Percentiles rank a stretch among this genome's conserved stretches.
These are phyloP conservation scores for Linnaemya tessellans DNA, from an alignment of 2,888 invertebrate species.

Conservation along the genomic window DNA sequence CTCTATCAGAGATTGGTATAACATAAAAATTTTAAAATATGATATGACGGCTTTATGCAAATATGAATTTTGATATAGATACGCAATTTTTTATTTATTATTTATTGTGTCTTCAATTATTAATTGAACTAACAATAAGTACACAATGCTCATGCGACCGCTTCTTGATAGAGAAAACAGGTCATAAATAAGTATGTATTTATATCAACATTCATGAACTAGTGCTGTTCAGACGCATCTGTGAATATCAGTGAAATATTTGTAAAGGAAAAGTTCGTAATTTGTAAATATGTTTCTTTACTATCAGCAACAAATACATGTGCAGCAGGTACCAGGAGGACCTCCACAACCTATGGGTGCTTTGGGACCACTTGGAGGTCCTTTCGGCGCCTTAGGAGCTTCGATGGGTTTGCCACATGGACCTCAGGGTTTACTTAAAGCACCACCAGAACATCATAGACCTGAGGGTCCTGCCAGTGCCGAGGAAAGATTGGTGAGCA, in stretches of 20 bases:
- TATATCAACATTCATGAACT: not conserved
- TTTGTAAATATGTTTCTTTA: slow-evolving; percentile 3
- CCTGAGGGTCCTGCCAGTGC: slow-evolving; percentile 84
- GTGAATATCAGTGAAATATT: not conserved
- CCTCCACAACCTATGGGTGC: slow-evolving; percentile 84
- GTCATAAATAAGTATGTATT: not conserved
- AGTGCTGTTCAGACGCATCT: not conserved
- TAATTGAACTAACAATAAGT: too few species aligned
- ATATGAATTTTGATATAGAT: not conserved
- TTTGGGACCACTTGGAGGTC: slow-evolving; percentile 83
- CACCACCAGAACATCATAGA: slow-evolving; percentile 83
- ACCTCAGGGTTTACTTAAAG: slow-evolving; percentile 83
- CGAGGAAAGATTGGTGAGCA: slow-evolving; percentile 86
- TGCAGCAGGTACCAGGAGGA: slow-evolving; percentile 89
- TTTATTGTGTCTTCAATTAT: too few species aligned
- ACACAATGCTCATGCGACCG: too few species aligned
- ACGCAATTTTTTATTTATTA: too few species aligned
- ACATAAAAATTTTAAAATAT: too few species aligned
- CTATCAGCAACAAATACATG: slow-evolving; percentile 94
- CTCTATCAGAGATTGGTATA: too few species aligned
- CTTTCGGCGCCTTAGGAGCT: slow-evolving; percentile 83
- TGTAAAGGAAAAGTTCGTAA: slow-evolving; percentile 1
- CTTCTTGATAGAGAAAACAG: not conserved
- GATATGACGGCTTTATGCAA: not conserved
- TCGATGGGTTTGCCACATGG: slow-evolving; percentile 83